Evolutionary conservation across 2,113 vertebrate genomes (phyloP), one percentile per base, ranked within the genome.

Genomic region (Hyla sarda): DNA sequence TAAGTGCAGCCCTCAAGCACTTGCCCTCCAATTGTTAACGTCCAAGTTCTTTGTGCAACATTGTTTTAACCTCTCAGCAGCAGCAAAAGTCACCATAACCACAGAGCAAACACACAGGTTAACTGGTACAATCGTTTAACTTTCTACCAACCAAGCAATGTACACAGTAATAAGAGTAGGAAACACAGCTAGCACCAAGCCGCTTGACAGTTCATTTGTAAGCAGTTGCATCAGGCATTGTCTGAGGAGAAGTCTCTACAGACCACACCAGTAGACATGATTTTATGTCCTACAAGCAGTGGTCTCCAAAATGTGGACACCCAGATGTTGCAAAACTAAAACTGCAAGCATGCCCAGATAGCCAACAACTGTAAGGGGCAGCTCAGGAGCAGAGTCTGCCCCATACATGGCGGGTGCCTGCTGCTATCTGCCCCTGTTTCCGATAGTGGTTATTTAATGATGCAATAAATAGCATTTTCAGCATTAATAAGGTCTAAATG

Each of bases 1-100:
- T 77, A 77, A 84, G 83, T 77, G 83, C 56, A 52, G 83, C 83
- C 83, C 73, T 50, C 54, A 50, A 84, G 83, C 83, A 37, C 73
- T 84, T 67, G 83, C 56, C 72, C 67, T 60, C 19, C 17, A 47
- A 76, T 62, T 77, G 73, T 52, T n/a, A 37, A 58, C n/a, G 13
- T n/a, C 25, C 25, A 65, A 73, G 28, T 45, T 77, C 28, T 62
- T 60, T 65, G 58, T 65, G 56, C 65, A 23, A 60, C 54, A 62
- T 34, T 48, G 60, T 69, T 82, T 30, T 67, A 69, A 82, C 41
- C 80, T 69, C 60, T 48, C 8, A 1, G 47, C 60, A 48, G 62
- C 79, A 69, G 28, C 41, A 82, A 69, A 34, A 48, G 41, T 67
- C 45, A 67, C 30, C 80, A 82, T 71, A 82, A 52, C 60, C 80